These are phyloP conservation scores for Calosoma granatense DNA, from an alignment of 1,140 invertebrate species.

Conservation along the genomic window DNA sequence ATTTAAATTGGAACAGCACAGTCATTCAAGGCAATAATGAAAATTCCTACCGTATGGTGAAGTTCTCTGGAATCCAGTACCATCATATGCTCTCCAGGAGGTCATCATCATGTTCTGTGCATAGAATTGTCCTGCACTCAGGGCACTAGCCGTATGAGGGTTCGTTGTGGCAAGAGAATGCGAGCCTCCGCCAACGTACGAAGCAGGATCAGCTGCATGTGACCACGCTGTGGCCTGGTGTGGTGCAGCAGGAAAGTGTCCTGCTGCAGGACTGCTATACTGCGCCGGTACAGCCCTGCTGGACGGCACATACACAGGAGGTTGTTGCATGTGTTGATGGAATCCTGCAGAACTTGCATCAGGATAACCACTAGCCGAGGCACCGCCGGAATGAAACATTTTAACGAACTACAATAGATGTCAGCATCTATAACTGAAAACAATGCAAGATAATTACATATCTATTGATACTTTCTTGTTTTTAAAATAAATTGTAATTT, in stretches of 20 bases:
- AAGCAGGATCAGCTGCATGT: slow-evolving; percentile 25
- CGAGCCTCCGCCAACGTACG: slow-evolving; percentile 26
- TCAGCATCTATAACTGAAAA: no score
- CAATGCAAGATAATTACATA: no score
- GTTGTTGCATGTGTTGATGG: slow-evolving; percentile 31
- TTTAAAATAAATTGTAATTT: no score
- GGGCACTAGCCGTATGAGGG: slow-evolving; percentile 15
- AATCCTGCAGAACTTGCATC: slow-evolving; percentile 32
- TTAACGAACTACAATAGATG: no score
- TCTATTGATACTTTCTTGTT: no score
- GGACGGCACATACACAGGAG: slow-evolving; percentile 43
- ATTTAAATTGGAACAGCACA: no score
- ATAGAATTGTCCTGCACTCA: slow-evolving; percentile 47
- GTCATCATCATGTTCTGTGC: slow-evolving; percentile 67
- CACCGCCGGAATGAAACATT: slow-evolving; percentile 34
- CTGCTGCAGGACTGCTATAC: slow-evolving; percentile 31
- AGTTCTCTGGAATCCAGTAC: slow-evolving; percentile 57
- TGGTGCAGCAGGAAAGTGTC: slow-evolving; percentile 25
- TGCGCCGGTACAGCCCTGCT: slow-evolving; percentile 34
- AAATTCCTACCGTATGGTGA: slow-evolving; percentile 64
- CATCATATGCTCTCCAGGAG: slow-evolving; percentile 67
- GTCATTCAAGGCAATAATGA: no score
- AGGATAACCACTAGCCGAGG: slow-evolving; percentile 29
- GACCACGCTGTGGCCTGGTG: slow-evolving; percentile 27
- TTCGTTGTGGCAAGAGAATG: neutral